Percentiles rank a stretch among this genome's conserved stretches.
Conservation (phyloP, 2,797 vertebrate genomes). For the Poecilia gillii region DNA sequence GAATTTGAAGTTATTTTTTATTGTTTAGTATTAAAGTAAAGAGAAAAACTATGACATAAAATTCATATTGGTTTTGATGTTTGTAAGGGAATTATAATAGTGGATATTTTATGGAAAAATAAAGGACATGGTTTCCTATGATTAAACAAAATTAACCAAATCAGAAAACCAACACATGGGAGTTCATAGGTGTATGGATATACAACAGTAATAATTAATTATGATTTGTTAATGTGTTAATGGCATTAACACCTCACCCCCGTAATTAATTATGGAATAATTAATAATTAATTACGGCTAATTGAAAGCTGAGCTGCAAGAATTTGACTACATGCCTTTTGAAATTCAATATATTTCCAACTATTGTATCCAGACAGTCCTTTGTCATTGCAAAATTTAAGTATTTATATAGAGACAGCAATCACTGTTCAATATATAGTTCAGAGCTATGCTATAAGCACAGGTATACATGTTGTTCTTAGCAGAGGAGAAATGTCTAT, state of each 20-base stretch:
- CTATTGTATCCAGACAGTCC: background rate
- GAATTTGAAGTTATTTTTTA: background rate
- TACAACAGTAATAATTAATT: background rate
- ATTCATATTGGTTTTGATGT: background rate
- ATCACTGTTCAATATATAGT: background rate
- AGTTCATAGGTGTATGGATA: background rate
- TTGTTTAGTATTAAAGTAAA: background rate
- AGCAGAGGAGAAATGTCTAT: conserved; percentile 30
- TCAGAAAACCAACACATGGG: background rate
- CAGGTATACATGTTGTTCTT: conserved; percentile 10
- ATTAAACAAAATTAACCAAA: background rate
- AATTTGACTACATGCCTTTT: background rate
- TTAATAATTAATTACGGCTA: background rate
- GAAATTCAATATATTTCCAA: background rate
- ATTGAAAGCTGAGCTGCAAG: background rate
- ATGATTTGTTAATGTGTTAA: background rate
- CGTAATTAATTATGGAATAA: no score
- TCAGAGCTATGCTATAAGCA: background rate
- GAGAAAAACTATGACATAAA: background rate
- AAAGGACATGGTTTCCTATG: background rate
- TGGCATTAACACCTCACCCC: no score
- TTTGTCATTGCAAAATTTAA: background rate
- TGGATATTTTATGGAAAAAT: background rate
- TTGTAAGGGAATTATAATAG: background rate
- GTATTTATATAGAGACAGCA: background rate